These are phyloP conservation scores for Allolobophora icterica DNA, from an alignment of 2,888 invertebrate genomes.

Conservation along the genomic window DNA sequence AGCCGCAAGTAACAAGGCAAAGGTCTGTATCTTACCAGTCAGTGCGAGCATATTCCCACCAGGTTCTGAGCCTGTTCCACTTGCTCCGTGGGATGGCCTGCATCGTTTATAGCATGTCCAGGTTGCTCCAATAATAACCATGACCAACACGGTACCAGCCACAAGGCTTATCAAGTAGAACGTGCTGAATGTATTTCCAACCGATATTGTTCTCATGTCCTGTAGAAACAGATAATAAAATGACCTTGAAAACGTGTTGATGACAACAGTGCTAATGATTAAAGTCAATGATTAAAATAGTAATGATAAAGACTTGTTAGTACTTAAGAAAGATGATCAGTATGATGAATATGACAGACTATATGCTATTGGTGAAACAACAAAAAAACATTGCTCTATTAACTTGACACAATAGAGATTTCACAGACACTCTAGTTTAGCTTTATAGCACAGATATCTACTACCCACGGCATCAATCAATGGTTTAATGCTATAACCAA, in stretches of 20 bases:
- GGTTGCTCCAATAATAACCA: neutral
- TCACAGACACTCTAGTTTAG: neutral
- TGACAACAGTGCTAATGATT: neutral
- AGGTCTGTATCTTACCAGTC: conserved; percentile 17
- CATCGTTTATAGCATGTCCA: neutral
- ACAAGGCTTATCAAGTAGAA: neutral
- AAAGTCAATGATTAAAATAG: neutral
- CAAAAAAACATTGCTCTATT: neutral
- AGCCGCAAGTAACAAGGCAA: neutral
- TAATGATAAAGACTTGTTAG: neutral
- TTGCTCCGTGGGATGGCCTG: neutral
- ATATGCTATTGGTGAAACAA: neutral
- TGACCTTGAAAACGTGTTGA: neutral
- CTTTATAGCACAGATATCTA: neutral
- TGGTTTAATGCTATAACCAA: neutral
- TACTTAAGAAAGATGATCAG: neutral
- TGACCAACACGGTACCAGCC: neutral
- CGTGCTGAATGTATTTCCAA: conserved; percentile 9
- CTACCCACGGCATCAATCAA: neutral
- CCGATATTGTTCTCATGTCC: neutral
- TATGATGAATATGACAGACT: neutral
- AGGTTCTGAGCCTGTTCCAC: neutral
- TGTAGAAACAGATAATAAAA: neutral
- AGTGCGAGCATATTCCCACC: neutral
- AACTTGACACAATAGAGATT: neutral